Evolutionary conservation across 2,113 vertebrate genomes (phyloP).

Genomic region (Pseudorectes ferrugineus): DNA sequence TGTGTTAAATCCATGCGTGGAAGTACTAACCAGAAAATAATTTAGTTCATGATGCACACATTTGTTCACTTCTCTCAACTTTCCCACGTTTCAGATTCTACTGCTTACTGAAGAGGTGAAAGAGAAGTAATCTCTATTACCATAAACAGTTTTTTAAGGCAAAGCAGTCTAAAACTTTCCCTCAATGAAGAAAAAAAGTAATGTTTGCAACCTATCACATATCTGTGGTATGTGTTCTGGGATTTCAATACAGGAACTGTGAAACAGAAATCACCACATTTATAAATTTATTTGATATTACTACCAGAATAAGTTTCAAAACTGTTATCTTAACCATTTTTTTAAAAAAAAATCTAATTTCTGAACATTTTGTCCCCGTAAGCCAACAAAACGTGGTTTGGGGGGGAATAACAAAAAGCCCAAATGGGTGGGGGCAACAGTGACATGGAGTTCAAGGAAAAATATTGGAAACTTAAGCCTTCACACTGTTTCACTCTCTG

Average conservation of each 20-base stretch:
- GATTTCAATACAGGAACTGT: not conserved
- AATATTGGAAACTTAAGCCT: not conserved
- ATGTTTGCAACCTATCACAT: not conserved
- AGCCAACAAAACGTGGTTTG: not conserved
- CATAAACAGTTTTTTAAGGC: not conserved
- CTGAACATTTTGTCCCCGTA: not conserved
- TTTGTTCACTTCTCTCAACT: not conserved
- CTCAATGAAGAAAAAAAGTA: not conserved
- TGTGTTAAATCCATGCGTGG: not conserved
- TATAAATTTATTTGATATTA: not conserved
- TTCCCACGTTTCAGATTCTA: not conserved
- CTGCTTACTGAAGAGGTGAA: not conserved
- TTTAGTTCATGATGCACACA: accelerated
- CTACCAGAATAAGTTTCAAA: not conserved
- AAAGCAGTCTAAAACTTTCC: not conserved
- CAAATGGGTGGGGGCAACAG: accelerated
- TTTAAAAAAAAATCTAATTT: not conserved
- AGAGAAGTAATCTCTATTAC: not conserved
- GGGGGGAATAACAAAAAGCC: accelerated
- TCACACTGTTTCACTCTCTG: not conserved
- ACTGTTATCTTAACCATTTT: not conserved
- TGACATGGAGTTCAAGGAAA: not conserved
- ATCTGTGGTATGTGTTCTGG: not conserved
- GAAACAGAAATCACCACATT: not conserved
- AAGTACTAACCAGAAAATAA: not conserved